Conservation (phyloP, 2,888 invertebrate species). For the Reticulitermes lucifugus region DNA sequence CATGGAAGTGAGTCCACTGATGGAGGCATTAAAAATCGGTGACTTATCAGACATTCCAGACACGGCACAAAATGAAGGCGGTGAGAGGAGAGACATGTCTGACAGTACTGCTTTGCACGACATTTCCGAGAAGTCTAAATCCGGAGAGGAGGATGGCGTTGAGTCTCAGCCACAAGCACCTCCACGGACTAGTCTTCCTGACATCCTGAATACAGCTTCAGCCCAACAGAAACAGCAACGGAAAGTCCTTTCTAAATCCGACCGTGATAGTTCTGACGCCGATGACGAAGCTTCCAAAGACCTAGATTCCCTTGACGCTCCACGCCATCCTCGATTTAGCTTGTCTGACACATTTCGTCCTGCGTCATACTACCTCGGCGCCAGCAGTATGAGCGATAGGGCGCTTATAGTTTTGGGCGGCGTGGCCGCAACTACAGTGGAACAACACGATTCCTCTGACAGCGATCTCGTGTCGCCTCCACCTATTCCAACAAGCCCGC, state of each 20-base stretch:
- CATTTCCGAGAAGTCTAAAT: constrained; percentile 20
- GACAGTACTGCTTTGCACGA: constrained; percentile 22
- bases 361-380: constrained; percentile 86
- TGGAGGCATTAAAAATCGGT: constrained; percentile 57
- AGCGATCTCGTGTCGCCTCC: constrained; percentile 84
- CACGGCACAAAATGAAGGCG: neutral
- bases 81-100: constrained; percentile 53
- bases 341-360: constrained; percentile 89
- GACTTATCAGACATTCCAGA: constrained; percentile 37
- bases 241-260: constrained; percentile 11
- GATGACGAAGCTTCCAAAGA: constrained; percentile 87
- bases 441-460: constrained; percentile 83
- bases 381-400: constrained; percentile 63
- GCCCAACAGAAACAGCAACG: constrained; percentile 45
- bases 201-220: constrained; percentile 69
- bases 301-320: constrained; percentile 73
- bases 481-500: constrained; percentile 80
- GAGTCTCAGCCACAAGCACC: constrained; percentile 58
- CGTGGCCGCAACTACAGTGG: constrained; percentile 60
- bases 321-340: constrained; percentile 82
- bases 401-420: constrained; percentile 52
- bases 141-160: constrained; percentile 43
- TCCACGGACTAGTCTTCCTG: constrained; percentile 67
- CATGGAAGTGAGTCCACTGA: constrained; percentile 76
- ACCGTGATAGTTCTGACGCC: constrained; percentile 78